Conservation (phyloP, 2,888 invertebrate species). For the Phymatocera aterrima region DNA sequence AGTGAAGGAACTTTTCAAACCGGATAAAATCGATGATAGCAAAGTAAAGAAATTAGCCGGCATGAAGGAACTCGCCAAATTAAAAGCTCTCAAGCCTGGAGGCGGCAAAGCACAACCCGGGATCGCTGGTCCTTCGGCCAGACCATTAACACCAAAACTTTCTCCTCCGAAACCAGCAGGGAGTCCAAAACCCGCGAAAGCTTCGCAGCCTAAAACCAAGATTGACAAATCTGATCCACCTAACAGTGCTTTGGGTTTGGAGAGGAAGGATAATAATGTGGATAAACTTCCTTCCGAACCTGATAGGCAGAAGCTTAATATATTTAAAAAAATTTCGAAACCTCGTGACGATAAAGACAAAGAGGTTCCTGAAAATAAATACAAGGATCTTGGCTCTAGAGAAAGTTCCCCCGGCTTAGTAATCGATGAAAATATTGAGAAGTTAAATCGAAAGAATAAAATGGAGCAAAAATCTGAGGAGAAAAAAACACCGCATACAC, state of each 20-base stretch:
- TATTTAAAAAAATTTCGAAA: constrained; percentile 90
- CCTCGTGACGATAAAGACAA: constrained; percentile 83
- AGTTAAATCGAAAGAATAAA: constrained; percentile 54
- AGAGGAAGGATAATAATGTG: constrained; percentile 77
- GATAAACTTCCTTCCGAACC: constrained; percentile 87
- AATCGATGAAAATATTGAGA: constrained; percentile 73
- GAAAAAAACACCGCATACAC: constrained; percentile 71
- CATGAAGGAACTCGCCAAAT: constrained; percentile 76
- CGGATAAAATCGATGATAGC: constrained; percentile 72
- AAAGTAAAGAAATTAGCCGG: constrained; percentile 75
- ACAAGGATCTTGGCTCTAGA: constrained; percentile 70
- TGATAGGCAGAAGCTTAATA: constrained; percentile 90
- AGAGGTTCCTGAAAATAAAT: constrained; percentile 73
- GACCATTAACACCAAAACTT: constrained; percentile 63
- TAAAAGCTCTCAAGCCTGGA: constrained; percentile 74
- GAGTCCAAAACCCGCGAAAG: constrained; percentile 64
- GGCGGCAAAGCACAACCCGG: constrained; percentile 70
- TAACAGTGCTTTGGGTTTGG: constrained; percentile 66
- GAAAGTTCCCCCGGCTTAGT: constrained; percentile 74
- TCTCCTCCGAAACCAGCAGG: constrained; percentile 56
- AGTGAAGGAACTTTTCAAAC: constrained; percentile 74
- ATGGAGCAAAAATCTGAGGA: constrained; percentile 62
- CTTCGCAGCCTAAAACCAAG: constrained; percentile 61
- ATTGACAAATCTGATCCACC: constrained; percentile 57
- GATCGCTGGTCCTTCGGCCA: constrained; percentile 70